Evolutionary conservation across 2,888 invertebrate species (phyloP), one percentile per base, ranked within the genome.

Genomic region (Synanthedon tipuliformis): DNA sequence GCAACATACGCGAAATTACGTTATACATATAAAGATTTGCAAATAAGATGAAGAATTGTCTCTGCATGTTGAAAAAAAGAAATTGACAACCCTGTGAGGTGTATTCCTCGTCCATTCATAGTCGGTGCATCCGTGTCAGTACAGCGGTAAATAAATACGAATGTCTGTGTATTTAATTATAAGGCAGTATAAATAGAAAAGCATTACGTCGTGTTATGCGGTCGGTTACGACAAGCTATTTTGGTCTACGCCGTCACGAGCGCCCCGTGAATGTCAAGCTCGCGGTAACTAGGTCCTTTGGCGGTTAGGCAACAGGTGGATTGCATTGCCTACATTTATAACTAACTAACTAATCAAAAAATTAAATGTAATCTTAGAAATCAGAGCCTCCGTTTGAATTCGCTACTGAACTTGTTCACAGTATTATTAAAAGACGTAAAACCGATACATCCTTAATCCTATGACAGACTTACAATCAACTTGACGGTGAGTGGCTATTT

Each of bases 211-310:
- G 78, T 74, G 77, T 78, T 79, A 79, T 80, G 84, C 81, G 81
- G 78, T 83, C 71, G 81, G 79, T 79, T 79, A 80, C 81, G 73
- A 76, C 72, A 73, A 73, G 78, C 78, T 85, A 87, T 85, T 86
- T 86, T 73, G 79, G 83, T 84, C 71, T 64, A 66, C 69, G 66
- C 65, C 75, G 81, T 82, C 81, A 81, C 82, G 76, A 78, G 78
- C 52, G 57, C 68, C 72, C 74, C 70, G 75, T 73, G 78, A 86
- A 86, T 84, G 86, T 86, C 86, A 85, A 85, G 83, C 85, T 79
- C 82, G 82, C 76, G 75, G 75, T 73, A 69, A 75, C 71, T 77
- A 73, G 75, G 71, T 56, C 57, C 54, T 71, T 72, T 68, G 68
- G 72, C 62, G 66, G 73, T 75, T 72, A 61, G 71, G 74, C 81